Base-by-base conservation (phyloP, 1,140 invertebrate species). In the Galendromus occidentalis region DNA sequence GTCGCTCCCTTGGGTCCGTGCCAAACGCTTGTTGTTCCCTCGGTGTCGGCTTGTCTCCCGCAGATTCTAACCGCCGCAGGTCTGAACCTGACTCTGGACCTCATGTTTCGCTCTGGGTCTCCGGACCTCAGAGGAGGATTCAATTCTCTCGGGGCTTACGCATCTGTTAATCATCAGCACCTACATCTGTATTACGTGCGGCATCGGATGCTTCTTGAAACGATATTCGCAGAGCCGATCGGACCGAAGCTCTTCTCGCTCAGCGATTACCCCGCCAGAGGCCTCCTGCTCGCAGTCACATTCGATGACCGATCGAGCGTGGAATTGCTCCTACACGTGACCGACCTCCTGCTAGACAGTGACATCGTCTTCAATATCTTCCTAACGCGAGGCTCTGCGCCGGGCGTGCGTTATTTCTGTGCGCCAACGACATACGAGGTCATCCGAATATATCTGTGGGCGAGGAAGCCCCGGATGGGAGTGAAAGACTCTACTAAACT, bases 391-490 rank as follows among this genome's bases (percentile, higher is more conserved):
- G 51, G 51, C 5, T 18, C 51, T 1, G 17, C 9, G 25, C 51
- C 51, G 25, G 51, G 22, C 12, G 22, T 59, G 4, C 5, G 51
- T 33, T 59, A 59, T 59, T 59, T 59, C 22, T 59, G 51, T 22
- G 12, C 14, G 9, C 51, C 51, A 22, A 59, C 51, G 4, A 18
- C 51, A 4, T 59, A 59, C 22, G 51, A 59, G 25, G 51, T 59
- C 33, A 59, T 59, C 20, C 51, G 51, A 18, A 25, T 59, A 5
- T 59, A 59, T 22, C 51, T 59, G 51, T 59, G 51, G 51, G 51
- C 51, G 14, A 25, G 51, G 12, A 59, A 25, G 9, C 22, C 51
- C 14, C 9, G 25, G 17, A 14, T 59, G 4, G 51, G 51, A 14
- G 20, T 59, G 4, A 59, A 59, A 25, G 22, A 14, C 22, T 17